Evolutionary conservation across 2,797 vertebrate genomes (phyloP).

Genomic region (Amblyopsis hoosieri): DNA sequence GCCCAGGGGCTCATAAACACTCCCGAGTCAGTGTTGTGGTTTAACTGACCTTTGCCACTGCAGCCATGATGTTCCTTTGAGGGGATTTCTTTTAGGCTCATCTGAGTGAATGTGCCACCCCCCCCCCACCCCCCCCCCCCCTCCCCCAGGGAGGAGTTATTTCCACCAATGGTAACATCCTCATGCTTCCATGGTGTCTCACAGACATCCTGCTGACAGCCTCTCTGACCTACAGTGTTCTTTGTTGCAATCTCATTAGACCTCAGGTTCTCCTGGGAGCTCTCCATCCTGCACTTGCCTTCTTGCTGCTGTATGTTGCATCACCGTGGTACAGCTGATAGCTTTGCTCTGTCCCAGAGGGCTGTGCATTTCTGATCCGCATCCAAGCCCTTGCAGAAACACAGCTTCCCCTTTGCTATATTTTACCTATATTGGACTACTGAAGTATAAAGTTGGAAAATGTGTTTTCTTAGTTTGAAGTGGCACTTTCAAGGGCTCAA

Average conservation of each 20-base stretch:
- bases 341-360: slow-evolving; percentile 30
- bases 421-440: slow-evolving; percentile 21
- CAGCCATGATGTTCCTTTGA: slow-evolving; percentile 52
- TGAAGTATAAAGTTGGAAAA: slow-evolving; percentile 32
- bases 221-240: slow-evolving; percentile 23
- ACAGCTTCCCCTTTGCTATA: slow-evolving; percentile 28
- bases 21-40: slow-evolving; percentile 40
- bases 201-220: not conserved
- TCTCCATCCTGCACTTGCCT: slow-evolving; percentile 32
- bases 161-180: slow-evolving; percentile 28
- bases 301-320: slow-evolving; percentile 40
- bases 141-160: slow-evolving; percentile 47
- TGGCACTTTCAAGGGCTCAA: not conserved
- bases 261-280: slow-evolving; percentile 24
- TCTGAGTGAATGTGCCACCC: slow-evolving; percentile 40
- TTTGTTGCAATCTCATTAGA: slow-evolving; percentile 40
- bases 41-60: slow-evolving; percentile 51
- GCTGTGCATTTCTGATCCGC: slow-evolving; percentile 29
- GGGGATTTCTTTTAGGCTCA: slow-evolving; percentile 37
- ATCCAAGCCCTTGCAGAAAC: slow-evolving; percentile 34
- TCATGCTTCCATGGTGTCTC: slow-evolving; percentile 18
- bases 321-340: slow-evolving; percentile 25
- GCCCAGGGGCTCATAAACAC: slow-evolving; percentile 20
- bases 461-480: slow-evolving; percentile 8
- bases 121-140: not conserved